Percentiles rank a stretch among this genome's conserved stretches.
These are phyloP conservation scores for Promerops cafer DNA, from an alignment of 2,113 vertebrate genomes.

Conservation along the genomic window DNA sequence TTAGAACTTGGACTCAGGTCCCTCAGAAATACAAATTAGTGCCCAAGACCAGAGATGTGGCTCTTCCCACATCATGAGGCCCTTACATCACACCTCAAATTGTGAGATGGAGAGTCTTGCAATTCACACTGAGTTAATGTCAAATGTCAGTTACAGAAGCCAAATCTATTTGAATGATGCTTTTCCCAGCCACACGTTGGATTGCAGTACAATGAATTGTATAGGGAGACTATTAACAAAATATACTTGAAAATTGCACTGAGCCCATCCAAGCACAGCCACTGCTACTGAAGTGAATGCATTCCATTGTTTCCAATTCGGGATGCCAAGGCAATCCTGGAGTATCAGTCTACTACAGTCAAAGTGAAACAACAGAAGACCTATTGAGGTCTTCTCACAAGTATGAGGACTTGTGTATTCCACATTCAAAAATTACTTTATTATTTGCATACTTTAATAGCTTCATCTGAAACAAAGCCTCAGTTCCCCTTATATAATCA, in stretches of 20 bases:
- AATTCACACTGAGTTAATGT: neutral
- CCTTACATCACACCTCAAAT: rapidly evolving
- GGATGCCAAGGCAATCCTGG: neutral
- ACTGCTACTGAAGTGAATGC: neutral
- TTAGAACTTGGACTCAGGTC: neutral
- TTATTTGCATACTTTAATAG: neutral
- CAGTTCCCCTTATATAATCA: neutral
- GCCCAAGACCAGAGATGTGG: neutral
- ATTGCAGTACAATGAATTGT: neutral
- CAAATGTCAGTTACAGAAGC: neutral
- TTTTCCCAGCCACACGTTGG: neutral
- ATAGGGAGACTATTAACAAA: neutral
- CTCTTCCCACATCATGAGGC: neutral
- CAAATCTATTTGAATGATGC: neutral
- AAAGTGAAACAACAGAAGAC: neutral
- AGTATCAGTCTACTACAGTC: neutral
- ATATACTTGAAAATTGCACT: neutral
- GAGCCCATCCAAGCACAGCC: neutral
- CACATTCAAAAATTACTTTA: neutral
- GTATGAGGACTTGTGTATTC: neutral
- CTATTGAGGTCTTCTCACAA: too few relatives aligned
- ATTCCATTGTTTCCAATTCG: neutral
- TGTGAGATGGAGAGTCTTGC: neutral
- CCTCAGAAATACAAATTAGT: neutral
- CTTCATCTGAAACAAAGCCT: neutral